phyloP scores from a whole-genome alignment of 2,113 vertebrate species.

The Bubalus kerabau region DNA sequence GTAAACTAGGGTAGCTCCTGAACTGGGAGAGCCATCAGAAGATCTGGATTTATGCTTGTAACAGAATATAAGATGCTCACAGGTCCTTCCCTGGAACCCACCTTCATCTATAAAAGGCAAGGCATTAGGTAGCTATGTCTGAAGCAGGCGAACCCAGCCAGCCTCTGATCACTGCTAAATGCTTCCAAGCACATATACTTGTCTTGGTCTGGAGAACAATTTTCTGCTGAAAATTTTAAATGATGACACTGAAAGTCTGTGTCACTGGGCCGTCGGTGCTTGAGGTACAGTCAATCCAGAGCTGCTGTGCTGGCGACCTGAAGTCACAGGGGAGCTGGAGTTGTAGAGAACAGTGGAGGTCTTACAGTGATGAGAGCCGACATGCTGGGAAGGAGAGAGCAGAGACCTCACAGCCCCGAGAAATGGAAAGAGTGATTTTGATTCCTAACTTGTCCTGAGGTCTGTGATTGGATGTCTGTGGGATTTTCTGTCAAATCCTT shows the following conservation, averaged over 20 bases:
- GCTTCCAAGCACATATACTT: background rate
- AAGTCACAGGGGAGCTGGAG: background rate
- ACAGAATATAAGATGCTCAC: background rate
- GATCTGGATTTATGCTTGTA: background rate
- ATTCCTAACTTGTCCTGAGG: background rate
- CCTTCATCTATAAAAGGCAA: background rate
- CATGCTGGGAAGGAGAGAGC: background rate
- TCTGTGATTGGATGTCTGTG: background rate
- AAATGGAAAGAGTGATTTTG: background rate
- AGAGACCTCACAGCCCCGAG: background rate
- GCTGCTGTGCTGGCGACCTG: background rate
- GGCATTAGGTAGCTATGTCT: background rate
- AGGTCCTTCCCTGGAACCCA: background rate
- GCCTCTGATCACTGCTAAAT: background rate
- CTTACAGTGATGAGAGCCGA: background rate
- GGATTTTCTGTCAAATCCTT: background rate
- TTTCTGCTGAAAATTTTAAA: background rate
- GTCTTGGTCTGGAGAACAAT: background rate
- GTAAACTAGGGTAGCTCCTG: background rate
- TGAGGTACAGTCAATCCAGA: background rate
- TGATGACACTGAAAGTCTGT: background rate
- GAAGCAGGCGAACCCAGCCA: background rate
- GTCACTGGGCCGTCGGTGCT: background rate
- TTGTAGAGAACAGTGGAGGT: background rate
- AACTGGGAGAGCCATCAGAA: background rate